Evolutionary conservation across 2,113 vertebrate species (phyloP).

Genomic region (Oreochromis niloticus): DNA sequence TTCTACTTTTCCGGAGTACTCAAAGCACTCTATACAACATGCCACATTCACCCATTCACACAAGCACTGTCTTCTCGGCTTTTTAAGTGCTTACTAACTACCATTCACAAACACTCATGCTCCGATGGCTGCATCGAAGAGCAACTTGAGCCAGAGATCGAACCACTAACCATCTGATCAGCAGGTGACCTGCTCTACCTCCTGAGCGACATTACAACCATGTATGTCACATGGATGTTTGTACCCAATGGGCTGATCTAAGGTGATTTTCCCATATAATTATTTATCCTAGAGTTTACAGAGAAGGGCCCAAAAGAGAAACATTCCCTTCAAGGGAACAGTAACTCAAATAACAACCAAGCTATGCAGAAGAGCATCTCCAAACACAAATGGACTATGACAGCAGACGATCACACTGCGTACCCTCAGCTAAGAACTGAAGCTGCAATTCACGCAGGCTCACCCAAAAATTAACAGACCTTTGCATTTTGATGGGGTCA

Average conservation of each 20-base stretch:
- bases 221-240: not conserved
- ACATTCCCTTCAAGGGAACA: fast-evolving
- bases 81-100: not conserved
- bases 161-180: not conserved
- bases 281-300: not conserved
- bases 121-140: not conserved
- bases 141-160: not conserved
- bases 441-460: not conserved
- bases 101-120: not conserved
- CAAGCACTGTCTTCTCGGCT: not conserved
- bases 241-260: not conserved
- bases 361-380: not conserved
- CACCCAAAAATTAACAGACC: not conserved
- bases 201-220: not conserved
- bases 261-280: not conserved
- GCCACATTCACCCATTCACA: not conserved
- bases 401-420: not conserved
- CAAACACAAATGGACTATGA: not conserved
- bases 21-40: not conserved
- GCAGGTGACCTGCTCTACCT: not conserved
- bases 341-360: not conserved
- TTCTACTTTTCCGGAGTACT: not conserved
- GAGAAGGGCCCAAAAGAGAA: not conserved
- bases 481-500: not conserved
- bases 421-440: not conserved